phyloP scores from a whole-genome alignment of 2,797 vertebrate genomes.

The Acropternis orthonyx region DNA sequence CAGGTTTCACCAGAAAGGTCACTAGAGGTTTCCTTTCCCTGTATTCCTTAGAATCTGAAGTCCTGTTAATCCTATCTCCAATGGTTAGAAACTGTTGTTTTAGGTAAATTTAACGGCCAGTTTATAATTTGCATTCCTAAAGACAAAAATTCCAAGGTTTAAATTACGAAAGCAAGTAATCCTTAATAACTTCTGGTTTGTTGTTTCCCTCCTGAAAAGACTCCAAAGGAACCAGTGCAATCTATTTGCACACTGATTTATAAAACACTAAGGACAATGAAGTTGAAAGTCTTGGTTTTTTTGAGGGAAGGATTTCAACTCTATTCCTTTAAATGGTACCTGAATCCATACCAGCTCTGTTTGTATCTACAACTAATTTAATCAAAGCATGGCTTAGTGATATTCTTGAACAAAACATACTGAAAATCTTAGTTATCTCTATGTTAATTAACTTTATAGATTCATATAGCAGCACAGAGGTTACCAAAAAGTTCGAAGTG shows the following conservation, averaged over 20 bases:
- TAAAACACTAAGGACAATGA: not conserved
- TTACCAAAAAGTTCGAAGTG: not conserved
- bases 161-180: not conserved
- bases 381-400: not conserved
- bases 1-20: not conserved
- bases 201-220: not conserved
- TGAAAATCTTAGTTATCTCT: not conserved
- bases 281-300: not conserved
- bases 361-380: not conserved
- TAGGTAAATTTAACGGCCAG: not conserved
- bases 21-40: not conserved
- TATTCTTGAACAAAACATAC: not conserved
- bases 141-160: not conserved
- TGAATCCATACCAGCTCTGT: not conserved
- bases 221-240: not conserved
- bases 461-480: not conserved
- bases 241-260: not conserved
- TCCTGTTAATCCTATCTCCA: not conserved
- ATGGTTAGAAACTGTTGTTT: not conserved
- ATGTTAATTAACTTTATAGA: not conserved
- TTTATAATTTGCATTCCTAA: not conserved
- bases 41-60: not conserved
- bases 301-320: not conserved
- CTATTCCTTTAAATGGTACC: not conserved
- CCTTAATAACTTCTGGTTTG: not conserved